These are phyloP conservation scores for Euschistus heros DNA, from an alignment of 1,140 invertebrate genomes.

Conservation along the genomic window DNA sequence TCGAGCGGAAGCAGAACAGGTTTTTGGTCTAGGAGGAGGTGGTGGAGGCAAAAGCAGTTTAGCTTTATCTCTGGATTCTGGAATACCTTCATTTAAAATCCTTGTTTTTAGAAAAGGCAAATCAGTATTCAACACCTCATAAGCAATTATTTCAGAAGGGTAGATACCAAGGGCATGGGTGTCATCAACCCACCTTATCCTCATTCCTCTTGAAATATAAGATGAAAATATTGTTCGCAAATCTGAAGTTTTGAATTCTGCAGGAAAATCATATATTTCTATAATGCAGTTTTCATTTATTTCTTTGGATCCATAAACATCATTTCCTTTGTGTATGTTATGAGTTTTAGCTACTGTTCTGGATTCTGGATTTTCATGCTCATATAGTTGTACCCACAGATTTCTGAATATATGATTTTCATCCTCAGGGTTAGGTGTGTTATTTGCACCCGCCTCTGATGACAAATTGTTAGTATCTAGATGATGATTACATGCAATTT, in stretches of 20 bases:
- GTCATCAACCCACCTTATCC: constrained; percentile 89
- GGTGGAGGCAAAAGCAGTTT: constrained; percentile 52
- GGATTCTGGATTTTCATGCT: too few species aligned
- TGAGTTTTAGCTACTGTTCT: too few species aligned
- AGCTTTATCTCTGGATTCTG: constrained; percentile 69
- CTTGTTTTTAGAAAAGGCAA: constrained; percentile 69
- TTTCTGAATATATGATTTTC: too few species aligned
- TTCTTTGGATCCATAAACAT: constrained; percentile 34
- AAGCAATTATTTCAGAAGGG: constrained; percentile 66
- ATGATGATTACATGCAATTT: too few species aligned
- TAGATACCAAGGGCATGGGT: constrained; percentile 82
- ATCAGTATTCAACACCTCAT: constrained; percentile 59
- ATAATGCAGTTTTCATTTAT: constrained; percentile 63
- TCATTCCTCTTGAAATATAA: constrained; percentile 57
- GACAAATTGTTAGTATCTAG: too few species aligned
- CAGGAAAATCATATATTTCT: constrained; percentile 79
- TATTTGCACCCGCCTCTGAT: too few species aligned
- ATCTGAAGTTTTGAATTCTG: constrained; percentile 73
- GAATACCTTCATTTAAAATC: constrained; percentile 62
- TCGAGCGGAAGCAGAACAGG: constrained; percentile 67
- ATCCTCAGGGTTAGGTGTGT: too few species aligned
- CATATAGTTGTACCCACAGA: too few species aligned
- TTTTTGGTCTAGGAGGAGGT: constrained; percentile 66
- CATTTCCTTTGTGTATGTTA: too few species aligned
- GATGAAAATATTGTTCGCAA: constrained; percentile 61